phyloP scores from a whole-genome alignment of 2,888 invertebrate species.

The Noctua pronuba region DNA sequence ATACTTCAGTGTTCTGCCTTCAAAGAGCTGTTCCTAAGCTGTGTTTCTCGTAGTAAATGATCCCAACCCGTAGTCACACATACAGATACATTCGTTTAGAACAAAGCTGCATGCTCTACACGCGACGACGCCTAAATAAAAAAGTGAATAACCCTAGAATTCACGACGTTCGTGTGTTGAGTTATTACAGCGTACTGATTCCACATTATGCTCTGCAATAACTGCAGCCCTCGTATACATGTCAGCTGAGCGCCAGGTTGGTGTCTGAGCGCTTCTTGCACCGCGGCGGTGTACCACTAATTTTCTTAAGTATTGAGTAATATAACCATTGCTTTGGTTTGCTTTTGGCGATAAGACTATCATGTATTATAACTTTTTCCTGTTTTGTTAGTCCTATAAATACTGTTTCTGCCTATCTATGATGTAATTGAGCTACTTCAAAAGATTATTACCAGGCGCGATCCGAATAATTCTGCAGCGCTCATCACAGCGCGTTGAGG shows the following conservation, averaged over 20 bases:
- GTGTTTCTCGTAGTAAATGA: neutral
- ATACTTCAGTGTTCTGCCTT: neutral
- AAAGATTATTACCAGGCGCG: neutral
- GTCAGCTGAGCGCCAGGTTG: neutral
- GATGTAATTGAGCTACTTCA: neutral
- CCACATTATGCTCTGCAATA: neutral
- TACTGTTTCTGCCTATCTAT: neutral
- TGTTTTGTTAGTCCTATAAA: neutral
- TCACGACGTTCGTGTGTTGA: neutral
- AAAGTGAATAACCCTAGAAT: neutral
- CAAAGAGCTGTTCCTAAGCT: neutral
- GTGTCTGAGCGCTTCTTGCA: neutral
- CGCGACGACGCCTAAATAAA: neutral
- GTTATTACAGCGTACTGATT: neutral
- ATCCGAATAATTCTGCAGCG: neutral
- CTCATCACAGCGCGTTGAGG: neutral
- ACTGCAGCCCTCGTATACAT: neutral
- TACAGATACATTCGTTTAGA: neutral
- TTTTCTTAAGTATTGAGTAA: neutral
- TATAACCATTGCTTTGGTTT: neutral
- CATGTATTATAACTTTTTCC: neutral
- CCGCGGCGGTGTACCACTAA: neutral
- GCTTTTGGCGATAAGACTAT: neutral
- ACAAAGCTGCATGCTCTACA: neutral
- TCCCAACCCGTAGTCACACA: neutral